A percentile compares a stretch with the other conserved stretches of the same genome.
These are phyloP conservation scores for Scolopax bukidnonensis DNA, from an alignment of 2,797 vertebrate species.

Conservation along the genomic window DNA sequence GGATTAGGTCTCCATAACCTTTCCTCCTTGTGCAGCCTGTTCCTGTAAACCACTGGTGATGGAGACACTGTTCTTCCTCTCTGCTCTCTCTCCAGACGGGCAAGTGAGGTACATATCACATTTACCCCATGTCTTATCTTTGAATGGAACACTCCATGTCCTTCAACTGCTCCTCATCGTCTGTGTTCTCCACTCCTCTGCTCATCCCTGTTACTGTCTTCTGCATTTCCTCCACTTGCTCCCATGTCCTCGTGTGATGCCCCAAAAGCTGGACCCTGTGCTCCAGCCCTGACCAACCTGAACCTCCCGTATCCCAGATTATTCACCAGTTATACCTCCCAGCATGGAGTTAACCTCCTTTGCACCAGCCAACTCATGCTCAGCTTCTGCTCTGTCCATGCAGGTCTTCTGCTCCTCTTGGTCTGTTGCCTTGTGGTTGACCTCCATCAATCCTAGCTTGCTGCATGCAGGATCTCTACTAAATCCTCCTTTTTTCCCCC, in stretches of 20 bases:
- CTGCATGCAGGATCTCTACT: neutral
- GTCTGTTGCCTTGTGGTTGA: neutral
- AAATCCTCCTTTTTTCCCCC: neutral
- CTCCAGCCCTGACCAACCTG: neutral
- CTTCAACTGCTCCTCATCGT: neutral
- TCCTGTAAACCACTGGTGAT: slow-evolving; percentile 8
- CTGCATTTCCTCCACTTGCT: neutral
- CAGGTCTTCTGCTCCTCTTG: neutral
- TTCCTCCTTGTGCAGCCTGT: slow-evolving; percentile 6
- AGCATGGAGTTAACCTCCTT: neutral
- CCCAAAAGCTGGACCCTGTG: neutral
- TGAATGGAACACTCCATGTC: neutral
- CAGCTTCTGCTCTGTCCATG: neutral
- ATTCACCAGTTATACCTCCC: neutral
- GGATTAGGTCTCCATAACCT: neutral
- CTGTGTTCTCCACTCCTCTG: neutral
- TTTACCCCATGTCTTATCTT: neutral
- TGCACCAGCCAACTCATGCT: neutral
- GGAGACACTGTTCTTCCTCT: slow-evolving; percentile 4
- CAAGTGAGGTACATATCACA: neutral
- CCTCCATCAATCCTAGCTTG: neutral
- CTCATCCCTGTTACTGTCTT: neutral
- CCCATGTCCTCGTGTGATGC: fast-evolving
- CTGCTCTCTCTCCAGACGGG: neutral
- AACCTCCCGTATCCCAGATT: neutral